Conservation (phyloP, 2,797 vertebrate genomes). For the Xiphorhynchus erythropygius region DNA sequence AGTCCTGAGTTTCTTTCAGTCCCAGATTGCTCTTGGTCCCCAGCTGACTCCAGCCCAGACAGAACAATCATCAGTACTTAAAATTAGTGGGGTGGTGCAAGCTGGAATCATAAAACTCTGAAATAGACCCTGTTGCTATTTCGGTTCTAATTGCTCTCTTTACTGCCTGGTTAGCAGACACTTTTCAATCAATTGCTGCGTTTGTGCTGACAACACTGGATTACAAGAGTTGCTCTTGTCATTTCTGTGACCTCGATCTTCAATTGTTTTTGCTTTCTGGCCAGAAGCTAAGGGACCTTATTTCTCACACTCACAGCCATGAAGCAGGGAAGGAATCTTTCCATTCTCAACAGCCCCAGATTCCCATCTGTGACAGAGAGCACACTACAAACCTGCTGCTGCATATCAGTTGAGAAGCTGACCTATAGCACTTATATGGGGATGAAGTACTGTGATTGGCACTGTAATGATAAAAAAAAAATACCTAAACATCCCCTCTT, state of each 20-base stretch:
- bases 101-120: not conserved
- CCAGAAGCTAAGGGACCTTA: not conserved
- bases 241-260: slow-evolving; percentile 37
- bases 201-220: slow-evolving; percentile 32
- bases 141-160: slow-evolving; percentile 23
- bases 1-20: not conserved
- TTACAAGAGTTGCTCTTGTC: slow-evolving; percentile 6
- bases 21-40: not conserved
- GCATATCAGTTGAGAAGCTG: not conserved
- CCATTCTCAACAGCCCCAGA: not conserved
- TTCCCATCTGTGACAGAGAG: not conserved
- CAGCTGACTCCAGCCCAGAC: not conserved
- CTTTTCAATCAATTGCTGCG: slow-evolving; percentile 22
- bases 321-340: not conserved
- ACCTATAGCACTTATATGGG: not conserved
- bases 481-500: not conserved
- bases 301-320: not conserved
- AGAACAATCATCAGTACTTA: not conserved
- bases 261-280: not conserved
- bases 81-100: not conserved
- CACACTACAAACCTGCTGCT: not conserved
- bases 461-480: not conserved
- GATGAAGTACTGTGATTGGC: not conserved
- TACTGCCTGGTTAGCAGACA: slow-evolving; percentile 15
- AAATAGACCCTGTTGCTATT: slow-evolving; percentile 29